A percentile compares a stretch with the other conserved stretches of the same genome.
phyloP scores from a whole-genome alignment of 2,113 vertebrate genomes.

The Phaethon lepturus region DNA sequence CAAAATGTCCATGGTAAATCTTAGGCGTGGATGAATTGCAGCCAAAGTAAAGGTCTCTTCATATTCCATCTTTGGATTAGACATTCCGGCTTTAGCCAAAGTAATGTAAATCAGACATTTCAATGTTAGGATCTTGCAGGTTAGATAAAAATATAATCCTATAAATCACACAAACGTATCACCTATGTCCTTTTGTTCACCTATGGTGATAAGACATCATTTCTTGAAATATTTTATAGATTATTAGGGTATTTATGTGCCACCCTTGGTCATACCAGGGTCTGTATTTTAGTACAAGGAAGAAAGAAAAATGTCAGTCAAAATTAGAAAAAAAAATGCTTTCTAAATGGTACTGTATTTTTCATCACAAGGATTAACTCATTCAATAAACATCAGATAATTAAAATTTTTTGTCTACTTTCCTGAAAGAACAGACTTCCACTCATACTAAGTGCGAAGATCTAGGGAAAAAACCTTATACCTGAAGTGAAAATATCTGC shows the following conservation, averaged over 20 bases:
- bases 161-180: background rate
- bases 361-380: background rate
- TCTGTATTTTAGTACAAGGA: background rate
- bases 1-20: background rate
- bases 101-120: background rate
- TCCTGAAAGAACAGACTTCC: background rate
- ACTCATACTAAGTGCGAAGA: background rate
- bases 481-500: background rate
- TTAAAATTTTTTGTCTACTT: background rate
- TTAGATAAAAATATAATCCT: background rate
- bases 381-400: background rate
- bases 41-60: background rate
- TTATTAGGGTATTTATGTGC: rapidly evolving
- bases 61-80: background rate
- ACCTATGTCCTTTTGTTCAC: background rate
- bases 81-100: background rate
- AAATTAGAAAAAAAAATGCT: background rate
- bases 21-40: background rate
- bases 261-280: background rate
- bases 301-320: background rate
- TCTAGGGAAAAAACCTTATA: background rate
- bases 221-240: background rate
- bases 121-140: background rate
- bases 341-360: background rate
- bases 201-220: background rate